phyloP scores from a whole-genome alignment of 2,113 vertebrate genomes.

The Mustela nigripes region DNA sequence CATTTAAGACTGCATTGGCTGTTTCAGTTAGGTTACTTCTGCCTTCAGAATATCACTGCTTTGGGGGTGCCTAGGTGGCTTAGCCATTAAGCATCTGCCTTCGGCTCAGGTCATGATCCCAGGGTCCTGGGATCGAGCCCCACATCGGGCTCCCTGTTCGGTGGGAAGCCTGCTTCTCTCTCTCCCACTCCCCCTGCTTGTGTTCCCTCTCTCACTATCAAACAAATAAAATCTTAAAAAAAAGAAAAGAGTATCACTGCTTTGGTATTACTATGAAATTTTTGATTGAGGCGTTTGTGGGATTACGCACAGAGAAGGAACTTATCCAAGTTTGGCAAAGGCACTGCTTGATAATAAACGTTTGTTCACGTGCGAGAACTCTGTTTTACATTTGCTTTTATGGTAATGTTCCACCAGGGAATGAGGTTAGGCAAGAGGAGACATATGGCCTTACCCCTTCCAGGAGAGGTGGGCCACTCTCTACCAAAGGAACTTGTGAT shows the following conservation, averaged over 20 bases:
- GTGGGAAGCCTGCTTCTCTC: too few relatives aligned
- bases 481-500: neutral
- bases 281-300: neutral
- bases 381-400: constrained; percentile 26
- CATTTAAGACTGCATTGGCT: neutral
- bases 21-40: neutral
- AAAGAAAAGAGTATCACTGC: neutral
- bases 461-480: neutral
- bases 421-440: neutral
- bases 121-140: too few relatives aligned
- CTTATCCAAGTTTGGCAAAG: neutral
- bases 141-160: too few relatives aligned
- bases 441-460: neutral
- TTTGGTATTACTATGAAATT: neutral
- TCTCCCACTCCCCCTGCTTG: too few relatives aligned
- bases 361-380: neutral
- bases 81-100: too few relatives aligned
- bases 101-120: too few relatives aligned
- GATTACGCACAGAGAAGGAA: neutral
- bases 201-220: too few relatives aligned
- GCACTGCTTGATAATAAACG: neutral
- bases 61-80: too few relatives aligned
- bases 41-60: neutral
- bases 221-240: too few relatives aligned
- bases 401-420: neutral